Percentiles rank a stretch among this genome's conserved stretches.
Evolutionary conservation across 2,797 vertebrate species (phyloP).

Genomic region (Tiaroga cobitis): DNA sequence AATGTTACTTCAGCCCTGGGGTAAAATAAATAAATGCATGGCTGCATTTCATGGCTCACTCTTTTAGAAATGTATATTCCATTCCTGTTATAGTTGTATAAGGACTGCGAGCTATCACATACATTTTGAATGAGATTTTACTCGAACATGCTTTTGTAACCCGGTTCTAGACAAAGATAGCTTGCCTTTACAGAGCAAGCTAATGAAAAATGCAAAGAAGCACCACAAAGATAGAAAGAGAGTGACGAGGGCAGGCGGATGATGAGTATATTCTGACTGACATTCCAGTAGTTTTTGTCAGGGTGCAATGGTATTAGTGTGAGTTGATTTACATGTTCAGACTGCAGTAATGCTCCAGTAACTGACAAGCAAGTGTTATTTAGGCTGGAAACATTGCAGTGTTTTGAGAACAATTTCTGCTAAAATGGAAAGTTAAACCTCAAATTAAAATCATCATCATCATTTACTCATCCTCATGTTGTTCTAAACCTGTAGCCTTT

Average conservation of each 20-base stretch:
- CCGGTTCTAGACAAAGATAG: slow-evolving; percentile 31
- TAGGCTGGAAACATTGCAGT: not conserved
- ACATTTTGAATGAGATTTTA: slow-evolving; percentile 29
- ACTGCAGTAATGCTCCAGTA: not conserved
- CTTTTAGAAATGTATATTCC: not conserved
- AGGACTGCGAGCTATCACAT: slow-evolving; percentile 23
- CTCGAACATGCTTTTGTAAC: slow-evolving; percentile 8
- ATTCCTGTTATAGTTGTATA: not conserved
- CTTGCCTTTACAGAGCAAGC: not conserved
- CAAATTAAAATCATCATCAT: no score
- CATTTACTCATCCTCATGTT: not conserved
- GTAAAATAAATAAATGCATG: slow-evolving; percentile 18
- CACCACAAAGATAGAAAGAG: not conserved
- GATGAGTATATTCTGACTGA: not conserved
- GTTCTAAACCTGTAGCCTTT: not conserved
- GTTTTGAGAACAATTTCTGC: not conserved
- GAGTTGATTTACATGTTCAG: not conserved
- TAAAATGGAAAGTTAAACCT: no score
- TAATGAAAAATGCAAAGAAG: slow-evolving; percentile 27
- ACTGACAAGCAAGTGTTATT: not conserved
- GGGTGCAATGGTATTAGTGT: not conserved
- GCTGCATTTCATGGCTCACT: slow-evolving; percentile 7
- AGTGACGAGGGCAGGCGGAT: not conserved
- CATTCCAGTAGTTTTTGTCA: not conserved
- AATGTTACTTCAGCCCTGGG: slow-evolving; percentile 24